Base-by-base conservation (phyloP, 1,140 invertebrate species). In the Aphelinus atriplicis region DNA sequence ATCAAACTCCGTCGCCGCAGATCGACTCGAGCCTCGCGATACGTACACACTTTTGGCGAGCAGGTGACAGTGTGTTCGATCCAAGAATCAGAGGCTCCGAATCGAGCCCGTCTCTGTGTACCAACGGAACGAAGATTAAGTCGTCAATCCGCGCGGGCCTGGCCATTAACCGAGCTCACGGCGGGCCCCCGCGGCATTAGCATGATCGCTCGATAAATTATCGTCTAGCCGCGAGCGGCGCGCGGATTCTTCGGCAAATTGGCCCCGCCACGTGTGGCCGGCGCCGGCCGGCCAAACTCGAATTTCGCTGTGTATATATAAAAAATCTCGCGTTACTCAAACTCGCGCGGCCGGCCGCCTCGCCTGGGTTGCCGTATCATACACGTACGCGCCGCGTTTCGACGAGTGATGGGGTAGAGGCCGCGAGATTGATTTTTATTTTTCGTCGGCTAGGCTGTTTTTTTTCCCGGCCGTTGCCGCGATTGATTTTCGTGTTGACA, bases 181-280 rank as follows among this genome's bases (percentile, higher is more conserved):
- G 26, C 26, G 26, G 26, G 26, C 26, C 26, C 26, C 26, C 26
- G 26, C 26, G 9, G 57, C 47, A 75, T 68, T 75, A 69, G 51
- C 66, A 65, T 75, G 61, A 66, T 71, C 67, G 60, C 1, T 43
- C 63, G 67, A 75, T 75, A 70, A 75, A 75, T 75, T 70, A 70
- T 71, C 53, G 42, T 68, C 72, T 53, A 51, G 3, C 42, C 48
- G 46, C 46, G 61, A 63, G 61, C 61, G 46, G 61, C 9, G 61
- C 7, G 61, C 61, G 48, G 61, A 60, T 63, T 63, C 61, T 63
- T 63, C 10, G 6, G 48, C 6, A 53, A 53, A 53, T 66, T 66
- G 45, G 64, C 64, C 0, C 26, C 26, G 26, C 26, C 26, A 26
- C 26, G 26, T 26, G 26, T 26, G 26, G 26, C 26, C 50, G 51